Evolutionary conservation across 2,888 invertebrate species (phyloP).

Genomic region (Perdita meconis): DNA sequence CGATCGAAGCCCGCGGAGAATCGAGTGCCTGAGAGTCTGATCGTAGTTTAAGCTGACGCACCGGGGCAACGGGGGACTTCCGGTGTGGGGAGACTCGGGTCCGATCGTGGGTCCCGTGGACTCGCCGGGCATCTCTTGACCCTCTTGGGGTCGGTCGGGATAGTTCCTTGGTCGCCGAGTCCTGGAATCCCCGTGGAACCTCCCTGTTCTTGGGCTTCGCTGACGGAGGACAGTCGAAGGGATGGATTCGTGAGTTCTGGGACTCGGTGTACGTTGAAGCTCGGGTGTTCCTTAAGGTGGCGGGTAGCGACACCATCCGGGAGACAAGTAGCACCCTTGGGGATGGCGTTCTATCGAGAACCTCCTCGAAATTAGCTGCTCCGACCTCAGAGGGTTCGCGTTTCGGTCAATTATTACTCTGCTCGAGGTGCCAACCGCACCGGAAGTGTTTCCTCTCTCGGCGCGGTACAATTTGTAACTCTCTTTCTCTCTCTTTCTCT

Average conservation of each 20-base stretch:
- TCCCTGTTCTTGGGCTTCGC: not conserved
- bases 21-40: conserved; percentile 72
- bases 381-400: conserved; percentile 35
- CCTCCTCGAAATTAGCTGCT: no score
- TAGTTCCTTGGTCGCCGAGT: not conserved
- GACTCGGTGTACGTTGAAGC: no score
- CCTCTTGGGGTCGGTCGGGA: not conserved
- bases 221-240: not conserved
- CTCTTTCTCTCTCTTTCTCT: conserved; percentile 44
- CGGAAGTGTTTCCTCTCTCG: conserved; percentile 48
- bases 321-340: no score
- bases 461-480: conserved; percentile 37
- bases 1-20: conserved; percentile 69
- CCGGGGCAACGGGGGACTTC: conserved; percentile 40
- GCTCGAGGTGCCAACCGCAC: conserved; percentile 30
- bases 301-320: no score
- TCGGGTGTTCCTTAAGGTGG: no score
- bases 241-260: no score
- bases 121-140: conserved; percentile 7
- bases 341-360: no score
- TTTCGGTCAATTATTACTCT: conserved; percentile 62
- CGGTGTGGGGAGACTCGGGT: conserved; percentile 13
- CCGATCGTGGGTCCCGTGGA: conserved; percentile 11
- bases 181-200: not conserved
- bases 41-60: conserved; percentile 58